phyloP scores from a whole-genome alignment of 2,797 vertebrate species.

The Gadopsis bispinosus region DNA sequence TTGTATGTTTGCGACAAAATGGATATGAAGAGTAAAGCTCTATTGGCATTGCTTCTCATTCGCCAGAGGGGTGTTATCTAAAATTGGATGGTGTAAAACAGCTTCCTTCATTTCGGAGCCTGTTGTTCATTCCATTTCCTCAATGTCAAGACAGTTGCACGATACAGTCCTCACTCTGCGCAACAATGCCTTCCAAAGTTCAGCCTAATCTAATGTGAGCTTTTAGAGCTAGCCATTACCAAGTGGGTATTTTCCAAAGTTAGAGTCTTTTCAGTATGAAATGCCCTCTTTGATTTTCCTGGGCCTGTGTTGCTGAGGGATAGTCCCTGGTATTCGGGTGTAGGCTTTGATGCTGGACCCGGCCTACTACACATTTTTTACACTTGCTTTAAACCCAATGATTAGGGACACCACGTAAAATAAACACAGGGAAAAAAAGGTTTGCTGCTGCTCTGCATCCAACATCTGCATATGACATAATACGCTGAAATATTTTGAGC shows the following conservation, averaged over 20 bases:
- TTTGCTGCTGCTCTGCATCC: background rate
- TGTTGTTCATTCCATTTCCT: background rate
- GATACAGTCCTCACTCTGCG: background rate
- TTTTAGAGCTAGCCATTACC: slow-evolving; percentile 22
- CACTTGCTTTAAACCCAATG: slow-evolving; percentile 40
- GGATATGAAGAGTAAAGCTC: background rate
- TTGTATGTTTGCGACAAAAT: background rate
- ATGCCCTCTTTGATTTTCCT: slow-evolving; percentile 43
- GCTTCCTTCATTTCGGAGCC: background rate
- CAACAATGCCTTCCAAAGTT: slow-evolving; percentile 21
- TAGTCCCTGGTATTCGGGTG: slow-evolving; percentile 51
- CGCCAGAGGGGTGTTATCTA: background rate
- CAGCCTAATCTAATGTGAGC: slow-evolving; percentile 28
- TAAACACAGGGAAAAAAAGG: background rate
- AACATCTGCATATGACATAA: slow-evolving; percentile 38
- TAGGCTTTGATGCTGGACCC: slow-evolving; percentile 36
- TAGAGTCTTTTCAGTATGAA: slow-evolving; percentile 22
- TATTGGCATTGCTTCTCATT: background rate
- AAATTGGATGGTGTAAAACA: background rate
- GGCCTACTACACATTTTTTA: slow-evolving; percentile 34
- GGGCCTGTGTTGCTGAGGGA: slow-evolving; percentile 37
- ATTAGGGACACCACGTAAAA: slow-evolving; percentile 44
- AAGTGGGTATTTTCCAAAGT: slow-evolving; percentile 46
- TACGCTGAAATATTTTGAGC: slow-evolving; percentile 13
- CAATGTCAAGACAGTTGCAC: background rate